phyloP scores from a whole-genome alignment of 2,797 vertebrate species.

The Sebastes flavidus region DNA sequence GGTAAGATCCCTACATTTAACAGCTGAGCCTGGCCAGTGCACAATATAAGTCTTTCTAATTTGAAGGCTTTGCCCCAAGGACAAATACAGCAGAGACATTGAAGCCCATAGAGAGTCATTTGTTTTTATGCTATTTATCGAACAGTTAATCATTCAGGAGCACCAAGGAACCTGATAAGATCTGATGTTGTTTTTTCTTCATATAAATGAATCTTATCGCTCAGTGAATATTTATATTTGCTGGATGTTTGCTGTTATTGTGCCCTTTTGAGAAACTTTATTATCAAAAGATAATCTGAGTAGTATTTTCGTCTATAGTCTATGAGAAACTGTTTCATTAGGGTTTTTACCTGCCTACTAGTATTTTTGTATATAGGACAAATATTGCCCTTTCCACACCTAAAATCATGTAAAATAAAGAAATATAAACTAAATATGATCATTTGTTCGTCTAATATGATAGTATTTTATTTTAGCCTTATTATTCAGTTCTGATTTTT shows the following conservation, averaged over 20 bases:
- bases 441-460: neutral
- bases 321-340: neutral
- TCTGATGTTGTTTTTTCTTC: conserved; percentile 24
- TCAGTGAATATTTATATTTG: conserved; percentile 49
- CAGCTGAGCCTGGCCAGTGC: conserved; percentile 6
- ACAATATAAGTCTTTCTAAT: conserved; percentile 32
- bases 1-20: conserved; percentile 10
- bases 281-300: conserved; percentile 10
- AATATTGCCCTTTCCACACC: neutral
- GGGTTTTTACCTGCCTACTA: neutral
- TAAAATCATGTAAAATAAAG: neutral
- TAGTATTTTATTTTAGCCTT: neutral
- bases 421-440: neutral
- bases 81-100: conserved; percentile 39
- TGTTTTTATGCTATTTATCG: conserved; percentile 52
- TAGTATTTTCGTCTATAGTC: conserved; percentile 12
- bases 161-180: conserved; percentile 33
- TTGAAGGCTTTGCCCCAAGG: conserved; percentile 26
- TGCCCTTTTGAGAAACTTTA: conserved; percentile 36
- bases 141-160: conserved; percentile 47
- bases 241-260: conserved; percentile 31
- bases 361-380: neutral
- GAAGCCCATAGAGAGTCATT: conserved; percentile 26
- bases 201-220: neutral
- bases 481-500: neutral